Evolutionary conservation across 23 tunicate species (phyloP).

Genomic region (Styela clava): DNA sequence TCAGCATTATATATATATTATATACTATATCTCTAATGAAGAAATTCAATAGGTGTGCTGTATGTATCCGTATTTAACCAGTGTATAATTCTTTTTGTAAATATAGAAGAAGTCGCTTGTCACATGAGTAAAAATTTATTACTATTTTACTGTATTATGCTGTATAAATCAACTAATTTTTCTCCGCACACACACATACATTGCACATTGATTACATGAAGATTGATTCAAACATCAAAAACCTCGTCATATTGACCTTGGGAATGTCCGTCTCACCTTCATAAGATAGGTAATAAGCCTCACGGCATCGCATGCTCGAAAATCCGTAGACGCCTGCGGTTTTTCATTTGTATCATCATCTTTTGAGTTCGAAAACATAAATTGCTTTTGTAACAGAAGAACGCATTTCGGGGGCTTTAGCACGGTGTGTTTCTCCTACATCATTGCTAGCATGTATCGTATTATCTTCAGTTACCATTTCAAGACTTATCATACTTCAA

Average conservation of each 20-base stretch:
- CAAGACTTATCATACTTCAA: too few relatives aligned
- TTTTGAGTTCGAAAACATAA: background rate
- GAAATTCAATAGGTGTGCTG: background rate
- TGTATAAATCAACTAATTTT: background rate
- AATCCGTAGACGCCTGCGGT: conserved; percentile 17
- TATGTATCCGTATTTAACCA: background rate
- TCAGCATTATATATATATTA: background rate
- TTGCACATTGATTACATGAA: background rate
- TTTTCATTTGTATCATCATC: background rate
- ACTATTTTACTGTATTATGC: background rate
- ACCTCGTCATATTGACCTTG: background rate
- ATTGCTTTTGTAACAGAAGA: too few relatives aligned
- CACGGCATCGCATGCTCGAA: conserved; percentile 11
- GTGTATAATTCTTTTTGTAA: background rate
- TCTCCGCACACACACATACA: background rate
- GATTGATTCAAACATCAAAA: background rate
- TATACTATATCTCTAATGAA: too few relatives aligned
- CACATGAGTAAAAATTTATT: background rate
- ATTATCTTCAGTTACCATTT: too few relatives aligned
- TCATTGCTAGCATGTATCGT: too few relatives aligned
- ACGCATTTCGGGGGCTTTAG: too few relatives aligned
- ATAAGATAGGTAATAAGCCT: background rate
- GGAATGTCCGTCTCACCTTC: background rate
- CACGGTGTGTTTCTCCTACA: too few relatives aligned
- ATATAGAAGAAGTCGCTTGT: background rate